phyloP scores from a whole-genome alignment of 2,797 vertebrate genomes.

The Varecia variegata region DNA sequence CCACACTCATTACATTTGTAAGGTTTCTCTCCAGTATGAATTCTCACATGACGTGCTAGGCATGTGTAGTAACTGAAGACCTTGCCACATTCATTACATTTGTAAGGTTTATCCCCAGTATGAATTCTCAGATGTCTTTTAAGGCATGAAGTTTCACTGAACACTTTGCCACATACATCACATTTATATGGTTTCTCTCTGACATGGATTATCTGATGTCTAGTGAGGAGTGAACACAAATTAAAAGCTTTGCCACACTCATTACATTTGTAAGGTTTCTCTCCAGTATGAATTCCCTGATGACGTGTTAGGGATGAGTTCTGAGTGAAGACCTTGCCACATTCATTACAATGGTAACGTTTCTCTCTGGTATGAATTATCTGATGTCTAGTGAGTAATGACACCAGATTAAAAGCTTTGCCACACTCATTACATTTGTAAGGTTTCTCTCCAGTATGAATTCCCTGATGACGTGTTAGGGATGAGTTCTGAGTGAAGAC shows the following conservation, averaged over 20 bases:
- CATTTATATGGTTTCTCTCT: not conserved
- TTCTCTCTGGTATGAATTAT: not conserved
- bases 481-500: not conserved
- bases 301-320: not conserved
- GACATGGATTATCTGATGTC: not conserved
- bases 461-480: not conserved
- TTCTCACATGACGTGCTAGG: not conserved
- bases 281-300: not conserved
- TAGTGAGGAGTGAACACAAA: not conserved
- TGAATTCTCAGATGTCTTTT: not conserved
- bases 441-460: not conserved
- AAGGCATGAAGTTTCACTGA: not conserved
- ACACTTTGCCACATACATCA: not conserved
- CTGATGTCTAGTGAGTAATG: not conserved
- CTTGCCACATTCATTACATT: constrained; percentile 21
- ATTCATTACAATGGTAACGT: not conserved
- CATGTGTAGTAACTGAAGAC: not conserved
- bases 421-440: not conserved
- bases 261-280: not conserved
- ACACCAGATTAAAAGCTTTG: not conserved
- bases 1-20: not conserved
- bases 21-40: constrained; percentile 17
- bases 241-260: constrained; percentile 38
- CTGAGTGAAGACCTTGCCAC: not conserved
- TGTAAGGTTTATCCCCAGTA: constrained; percentile 29